phyloP scores from a whole-genome alignment of 2,797 vertebrate genomes.

The Acestrorhynchus altus region DNA sequence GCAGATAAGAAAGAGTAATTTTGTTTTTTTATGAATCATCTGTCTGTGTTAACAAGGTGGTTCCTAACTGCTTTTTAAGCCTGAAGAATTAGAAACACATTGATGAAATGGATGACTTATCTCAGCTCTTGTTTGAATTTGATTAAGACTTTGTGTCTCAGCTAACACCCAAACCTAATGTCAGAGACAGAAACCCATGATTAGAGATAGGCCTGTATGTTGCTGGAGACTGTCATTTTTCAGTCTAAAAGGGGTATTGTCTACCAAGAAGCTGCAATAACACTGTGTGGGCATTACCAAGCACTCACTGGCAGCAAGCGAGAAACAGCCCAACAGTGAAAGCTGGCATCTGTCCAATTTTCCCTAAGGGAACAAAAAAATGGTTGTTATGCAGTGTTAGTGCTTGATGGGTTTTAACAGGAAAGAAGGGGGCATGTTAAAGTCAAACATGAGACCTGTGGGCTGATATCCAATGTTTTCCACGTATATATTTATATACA shows the following conservation, averaged over 20 bases:
- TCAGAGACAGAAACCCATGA: slow-evolving; percentile 9
- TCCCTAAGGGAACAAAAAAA: neutral
- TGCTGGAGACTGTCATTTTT: slow-evolving; percentile 3
- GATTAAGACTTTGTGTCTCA: slow-evolving; percentile 15
- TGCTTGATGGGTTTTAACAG: neutral
- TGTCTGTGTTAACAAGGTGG: neutral
- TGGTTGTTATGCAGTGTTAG: slow-evolving; percentile 9
- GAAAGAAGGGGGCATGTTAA: neutral
- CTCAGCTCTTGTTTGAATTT: neutral
- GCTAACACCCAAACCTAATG: neutral
- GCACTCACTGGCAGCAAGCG: slow-evolving; percentile 67
- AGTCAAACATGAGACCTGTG: too few relatives aligned
- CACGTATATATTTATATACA: too few relatives aligned
- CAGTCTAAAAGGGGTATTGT: slow-evolving; percentile 35
- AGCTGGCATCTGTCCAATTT: slow-evolving; percentile 34
- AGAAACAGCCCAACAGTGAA: slow-evolving; percentile 30
- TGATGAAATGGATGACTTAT: slow-evolving; percentile 9
- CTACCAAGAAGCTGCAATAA: slow-evolving; percentile 49
- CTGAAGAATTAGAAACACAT: slow-evolving; percentile 3
- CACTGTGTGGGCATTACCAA: slow-evolving; percentile 66
- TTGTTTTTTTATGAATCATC: slow-evolving; percentile 5
- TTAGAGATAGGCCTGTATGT: neutral
- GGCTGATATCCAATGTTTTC: too few relatives aligned
- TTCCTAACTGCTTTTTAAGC: slow-evolving; percentile 17
- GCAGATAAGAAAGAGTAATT: slow-evolving; percentile 14